Evolutionary conservation across 2,888 invertebrate species (phyloP).

Genomic region (Dolichomitus sp.): DNA sequence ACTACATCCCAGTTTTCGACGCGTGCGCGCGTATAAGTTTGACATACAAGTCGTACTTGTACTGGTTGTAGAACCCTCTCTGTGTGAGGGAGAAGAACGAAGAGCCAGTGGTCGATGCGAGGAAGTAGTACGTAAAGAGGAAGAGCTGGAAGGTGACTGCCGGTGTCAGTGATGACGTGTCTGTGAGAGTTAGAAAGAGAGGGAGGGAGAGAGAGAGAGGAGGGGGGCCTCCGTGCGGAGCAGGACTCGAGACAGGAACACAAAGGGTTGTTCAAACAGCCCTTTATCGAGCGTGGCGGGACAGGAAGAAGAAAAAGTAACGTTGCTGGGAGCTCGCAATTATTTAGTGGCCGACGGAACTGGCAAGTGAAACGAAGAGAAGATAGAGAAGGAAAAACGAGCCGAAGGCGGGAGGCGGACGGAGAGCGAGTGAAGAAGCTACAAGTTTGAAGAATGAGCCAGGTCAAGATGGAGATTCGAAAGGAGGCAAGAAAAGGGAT

Average conservation of each 20-base stretch:
- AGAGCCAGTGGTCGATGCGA: slow-evolving; percentile 27
- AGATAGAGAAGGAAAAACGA: slow-evolving; percentile 31
- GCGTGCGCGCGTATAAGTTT: slow-evolving; percentile 32
- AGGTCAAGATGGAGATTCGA: slow-evolving; percentile 48
- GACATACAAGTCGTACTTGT: background rate
- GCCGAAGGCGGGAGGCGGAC: slow-evolving; percentile 15
- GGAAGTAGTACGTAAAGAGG: slow-evolving; percentile 46
- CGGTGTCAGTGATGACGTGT: slow-evolving; percentile 50
- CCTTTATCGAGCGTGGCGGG: slow-evolving; percentile 74
- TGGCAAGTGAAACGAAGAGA: slow-evolving; percentile 30
- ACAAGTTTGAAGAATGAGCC: slow-evolving; percentile 40
- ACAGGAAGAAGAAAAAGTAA: slow-evolving; percentile 72
- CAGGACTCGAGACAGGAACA: slow-evolving; percentile 57
- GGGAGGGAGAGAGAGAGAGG: slow-evolving; percentile 22
- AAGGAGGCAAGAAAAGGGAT: slow-evolving; percentile 34
- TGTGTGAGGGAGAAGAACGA: background rate
- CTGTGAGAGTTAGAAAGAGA: slow-evolving; percentile 53
- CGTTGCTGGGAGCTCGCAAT: slow-evolving; percentile 76
- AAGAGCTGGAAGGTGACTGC: slow-evolving; percentile 33
- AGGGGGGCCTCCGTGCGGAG: slow-evolving; percentile 45
- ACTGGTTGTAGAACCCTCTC: background rate
- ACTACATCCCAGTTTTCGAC: slow-evolving; percentile 15
- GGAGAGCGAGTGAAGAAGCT: slow-evolving; percentile 27
- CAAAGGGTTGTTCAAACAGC: slow-evolving; percentile 76
- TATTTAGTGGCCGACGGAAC: slow-evolving; percentile 76